Conservation (phyloP, 2,113 vertebrate species). For the Petroica traversi region DNA sequence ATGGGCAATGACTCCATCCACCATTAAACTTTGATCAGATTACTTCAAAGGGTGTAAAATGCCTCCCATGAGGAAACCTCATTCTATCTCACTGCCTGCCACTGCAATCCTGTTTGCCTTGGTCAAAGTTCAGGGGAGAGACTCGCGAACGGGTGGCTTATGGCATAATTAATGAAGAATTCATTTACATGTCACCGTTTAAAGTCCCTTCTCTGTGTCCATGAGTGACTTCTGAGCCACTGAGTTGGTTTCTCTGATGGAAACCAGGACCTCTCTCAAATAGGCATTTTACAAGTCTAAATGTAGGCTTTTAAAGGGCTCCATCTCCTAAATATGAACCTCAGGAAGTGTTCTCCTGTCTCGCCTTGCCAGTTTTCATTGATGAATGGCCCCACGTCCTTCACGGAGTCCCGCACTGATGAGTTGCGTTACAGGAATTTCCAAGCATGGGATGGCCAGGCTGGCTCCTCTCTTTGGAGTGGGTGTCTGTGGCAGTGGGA, state of each 20-base stretch:
- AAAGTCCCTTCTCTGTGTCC: conserved; percentile 7
- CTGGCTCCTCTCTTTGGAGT: not conserved
- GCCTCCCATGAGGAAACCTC: not conserved
- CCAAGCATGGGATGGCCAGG: rapidly evolving
- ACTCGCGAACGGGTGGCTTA: not conserved
- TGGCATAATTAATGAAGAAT: not conserved
- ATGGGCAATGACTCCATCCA: not conserved
- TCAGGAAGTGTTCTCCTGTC: not conserved
- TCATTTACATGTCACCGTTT: not conserved
- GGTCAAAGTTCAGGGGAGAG: conserved; percentile 33
- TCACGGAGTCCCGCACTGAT: rapidly evolving
- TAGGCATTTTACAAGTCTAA: not conserved
- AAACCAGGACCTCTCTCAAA: not conserved
- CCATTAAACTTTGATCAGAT: not conserved
- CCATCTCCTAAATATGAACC: not conserved
- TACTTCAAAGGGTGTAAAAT: not conserved
- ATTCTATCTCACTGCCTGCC: not conserved
- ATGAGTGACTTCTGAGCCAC: not conserved
- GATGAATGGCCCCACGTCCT: not conserved
- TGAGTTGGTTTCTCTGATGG: not conserved
- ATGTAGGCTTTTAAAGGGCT: not conserved
- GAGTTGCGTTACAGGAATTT: rapidly evolving
- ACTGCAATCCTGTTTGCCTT: not conserved
- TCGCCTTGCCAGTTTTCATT: not conserved
- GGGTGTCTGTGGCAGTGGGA: not conserved